These are phyloP conservation scores for Tachina grossa DNA, from an alignment of 2,888 invertebrate species.

Conservation along the genomic window DNA sequence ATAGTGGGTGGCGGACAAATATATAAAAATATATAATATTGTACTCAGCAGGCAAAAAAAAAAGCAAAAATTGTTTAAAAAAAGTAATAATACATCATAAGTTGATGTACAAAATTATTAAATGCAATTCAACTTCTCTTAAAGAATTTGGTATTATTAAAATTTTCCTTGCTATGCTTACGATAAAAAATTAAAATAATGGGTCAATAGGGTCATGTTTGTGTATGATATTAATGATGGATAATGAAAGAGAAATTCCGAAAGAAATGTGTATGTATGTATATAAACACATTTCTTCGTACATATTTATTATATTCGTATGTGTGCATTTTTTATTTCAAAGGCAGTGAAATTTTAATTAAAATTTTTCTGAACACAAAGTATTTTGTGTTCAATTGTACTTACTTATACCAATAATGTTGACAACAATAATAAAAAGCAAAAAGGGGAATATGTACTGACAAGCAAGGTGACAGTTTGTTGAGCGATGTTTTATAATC, in stretches of 20 bases:
- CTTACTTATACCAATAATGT: not conserved
- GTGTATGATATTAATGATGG: not conserved
- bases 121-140: slow-evolving; percentile 34
- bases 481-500: slow-evolving; percentile 26
- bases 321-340: not conserved
- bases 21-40: slow-evolving; percentile 13
- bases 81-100: slow-evolving; percentile 4
- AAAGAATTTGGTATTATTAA: not conserved
- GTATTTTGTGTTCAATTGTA: slow-evolving; percentile 4
- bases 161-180: not conserved
- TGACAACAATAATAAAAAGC: slow-evolving; percentile 8
- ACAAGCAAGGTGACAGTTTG: slow-evolving; percentile 40
- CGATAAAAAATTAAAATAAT: not conserved
- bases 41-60: slow-evolving; percentile 27
- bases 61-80: not conserved
- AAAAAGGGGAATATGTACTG: not conserved
- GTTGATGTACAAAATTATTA: not conserved
- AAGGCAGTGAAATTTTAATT: slow-evolving; percentile 5
- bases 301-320: not conserved
- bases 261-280: not conserved
- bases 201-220: slow-evolving; percentile 25
- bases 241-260: not conserved
- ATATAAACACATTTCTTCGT: not conserved
- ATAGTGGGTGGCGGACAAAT: slow-evolving; percentile 39
- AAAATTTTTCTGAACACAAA: not conserved